Percentiles rank a stretch among this genome's conserved stretches.
Evolutionary conservation across 1,140 invertebrate genomes (phyloP).

Genomic region (Thaumatotibia leucotreta): DNA sequence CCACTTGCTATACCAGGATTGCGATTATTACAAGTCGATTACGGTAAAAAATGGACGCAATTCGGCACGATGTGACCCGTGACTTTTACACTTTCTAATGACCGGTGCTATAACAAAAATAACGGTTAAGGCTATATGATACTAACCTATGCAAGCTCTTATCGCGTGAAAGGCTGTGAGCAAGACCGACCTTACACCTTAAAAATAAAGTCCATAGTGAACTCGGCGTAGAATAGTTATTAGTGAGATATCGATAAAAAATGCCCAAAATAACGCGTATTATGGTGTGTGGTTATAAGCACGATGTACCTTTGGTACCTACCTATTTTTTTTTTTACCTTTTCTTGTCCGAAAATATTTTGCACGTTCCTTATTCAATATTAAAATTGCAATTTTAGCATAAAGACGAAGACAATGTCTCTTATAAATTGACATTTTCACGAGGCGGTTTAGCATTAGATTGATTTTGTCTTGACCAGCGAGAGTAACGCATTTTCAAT

Average conservation of each 20-base stretch:
- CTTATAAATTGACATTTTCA: not conserved
- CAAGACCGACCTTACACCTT: not conserved
- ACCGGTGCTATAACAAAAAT: not conserved
- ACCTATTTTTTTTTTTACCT: not conserved
- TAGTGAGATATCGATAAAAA: not conserved
- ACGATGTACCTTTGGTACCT: not conserved
- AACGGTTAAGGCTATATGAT: not conserved
- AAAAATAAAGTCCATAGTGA: not conserved
- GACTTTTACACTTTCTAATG: conserved; percentile 11
- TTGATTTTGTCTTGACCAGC: not conserved
- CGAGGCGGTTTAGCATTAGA: not conserved
- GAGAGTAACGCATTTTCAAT: not conserved
- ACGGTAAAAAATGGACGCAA: not conserved
- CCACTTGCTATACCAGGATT: not conserved
- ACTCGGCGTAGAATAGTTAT: not conserved
- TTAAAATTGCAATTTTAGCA: too few relatives aligned
- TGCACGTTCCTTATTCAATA: too few relatives aligned
- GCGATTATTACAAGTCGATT: not conserved
- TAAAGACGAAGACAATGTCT: not conserved
- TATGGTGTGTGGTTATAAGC: not conserved
- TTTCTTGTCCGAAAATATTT: not conserved
- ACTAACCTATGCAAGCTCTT: not conserved
- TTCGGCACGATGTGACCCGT: not conserved
- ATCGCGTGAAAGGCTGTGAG: not conserved
- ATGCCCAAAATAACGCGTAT: not conserved